phyloP scores from a whole-genome alignment of 2,888 invertebrate genomes.

The Odontothrips loti region DNA sequence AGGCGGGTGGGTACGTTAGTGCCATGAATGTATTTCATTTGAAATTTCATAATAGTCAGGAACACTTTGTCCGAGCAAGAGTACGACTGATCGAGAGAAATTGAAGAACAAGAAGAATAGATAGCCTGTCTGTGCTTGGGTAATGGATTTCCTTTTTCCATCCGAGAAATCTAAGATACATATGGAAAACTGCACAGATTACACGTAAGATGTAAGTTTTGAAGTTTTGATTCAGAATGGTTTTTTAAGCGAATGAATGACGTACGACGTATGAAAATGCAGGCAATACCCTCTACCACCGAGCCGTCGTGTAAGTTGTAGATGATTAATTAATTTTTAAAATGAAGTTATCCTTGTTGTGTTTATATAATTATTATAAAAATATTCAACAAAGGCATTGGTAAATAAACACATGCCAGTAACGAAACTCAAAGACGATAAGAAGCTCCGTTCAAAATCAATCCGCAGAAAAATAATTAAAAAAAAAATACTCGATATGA shows the following conservation, averaged over 20 bases:
- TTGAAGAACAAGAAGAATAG: no score
- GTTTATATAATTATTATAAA: neutral
- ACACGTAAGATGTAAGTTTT: no score
- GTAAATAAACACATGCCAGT: constrained; percentile 13
- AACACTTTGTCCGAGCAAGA: no score
- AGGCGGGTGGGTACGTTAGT: neutral
- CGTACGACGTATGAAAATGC: neutral
- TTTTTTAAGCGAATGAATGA: no score
- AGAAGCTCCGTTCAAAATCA: neutral
- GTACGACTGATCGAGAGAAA: no score
- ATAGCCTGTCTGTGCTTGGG: neutral
- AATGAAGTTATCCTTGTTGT: neutral
- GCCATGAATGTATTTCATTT: neutral
- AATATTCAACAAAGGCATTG: neutral
- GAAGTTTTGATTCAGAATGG: no score
- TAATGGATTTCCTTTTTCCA: neutral
- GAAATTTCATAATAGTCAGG: no score
- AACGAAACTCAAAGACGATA: constrained; percentile 5
- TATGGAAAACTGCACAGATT: neutral
- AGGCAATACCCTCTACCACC: constrained; percentile 11
- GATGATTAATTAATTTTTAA: neutral
- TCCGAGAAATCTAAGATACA: neutral
- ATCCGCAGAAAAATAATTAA: constrained; percentile 19
- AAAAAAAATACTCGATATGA: neutral
- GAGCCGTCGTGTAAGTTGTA: neutral